These are phyloP conservation scores for Platyrinchus mystaceus DNA, from an alignment of 2,797 vertebrate genomes.

Conservation along the genomic window DNA sequence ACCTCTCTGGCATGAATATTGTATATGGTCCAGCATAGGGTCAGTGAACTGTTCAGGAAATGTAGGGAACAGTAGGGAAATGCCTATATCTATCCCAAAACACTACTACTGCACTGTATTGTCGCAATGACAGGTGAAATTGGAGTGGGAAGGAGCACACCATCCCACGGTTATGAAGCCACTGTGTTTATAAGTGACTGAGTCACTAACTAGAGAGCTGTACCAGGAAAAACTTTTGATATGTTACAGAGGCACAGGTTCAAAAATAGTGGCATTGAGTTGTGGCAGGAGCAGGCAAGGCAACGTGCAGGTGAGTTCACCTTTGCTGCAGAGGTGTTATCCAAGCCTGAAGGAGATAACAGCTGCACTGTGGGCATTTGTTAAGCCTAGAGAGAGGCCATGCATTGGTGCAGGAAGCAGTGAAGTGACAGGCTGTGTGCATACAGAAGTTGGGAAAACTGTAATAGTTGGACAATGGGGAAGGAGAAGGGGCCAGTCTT, in stretches of 20 bases:
- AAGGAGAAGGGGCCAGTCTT: background rate
- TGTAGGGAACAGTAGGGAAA: background rate
- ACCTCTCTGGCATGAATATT: background rate
- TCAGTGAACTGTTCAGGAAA: background rate
- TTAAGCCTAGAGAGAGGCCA: background rate
- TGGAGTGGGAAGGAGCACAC: background rate
- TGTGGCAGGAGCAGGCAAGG: background rate
- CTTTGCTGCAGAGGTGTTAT: background rate
- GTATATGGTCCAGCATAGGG: background rate
- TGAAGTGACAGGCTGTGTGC: background rate
- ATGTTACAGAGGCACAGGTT: background rate
- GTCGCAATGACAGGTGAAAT: background rate
- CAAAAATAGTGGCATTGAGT: background rate
- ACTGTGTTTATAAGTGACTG: background rate
- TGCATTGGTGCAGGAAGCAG: background rate
- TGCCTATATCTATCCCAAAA: background rate
- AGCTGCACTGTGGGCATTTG: background rate
- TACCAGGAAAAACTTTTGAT: background rate
- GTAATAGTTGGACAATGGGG: background rate
- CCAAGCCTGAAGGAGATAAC: background rate
- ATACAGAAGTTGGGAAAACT: background rate
- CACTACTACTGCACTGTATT: background rate
- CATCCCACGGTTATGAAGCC: background rate
- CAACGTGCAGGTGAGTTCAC: background rate
- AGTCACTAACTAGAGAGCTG: background rate